phyloP scores from a whole-genome alignment of 2,113 vertebrate species.

The Pycnonotus jocosus region DNA sequence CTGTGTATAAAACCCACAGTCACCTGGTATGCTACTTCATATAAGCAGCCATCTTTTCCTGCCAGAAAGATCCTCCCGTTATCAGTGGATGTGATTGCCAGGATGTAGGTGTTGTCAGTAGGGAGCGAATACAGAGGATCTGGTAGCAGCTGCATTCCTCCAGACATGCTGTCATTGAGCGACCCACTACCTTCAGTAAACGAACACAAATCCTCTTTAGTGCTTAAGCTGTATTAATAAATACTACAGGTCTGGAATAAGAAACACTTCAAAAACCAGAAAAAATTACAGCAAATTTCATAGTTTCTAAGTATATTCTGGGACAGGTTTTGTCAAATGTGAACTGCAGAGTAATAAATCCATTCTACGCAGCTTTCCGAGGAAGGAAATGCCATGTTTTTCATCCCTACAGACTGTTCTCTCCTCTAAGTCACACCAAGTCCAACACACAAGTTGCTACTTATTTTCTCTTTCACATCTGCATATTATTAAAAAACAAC shows the following conservation, averaged over 20 bases:
- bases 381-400: not conserved
- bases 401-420: not conserved
- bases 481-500: not conserved
- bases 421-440: not conserved
- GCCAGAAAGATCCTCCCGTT: constrained; percentile 93
- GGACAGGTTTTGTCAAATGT: not conserved
- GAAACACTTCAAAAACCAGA: not conserved
- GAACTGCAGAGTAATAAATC: not conserved
- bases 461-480: not conserved
- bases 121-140: constrained; percentile 95
- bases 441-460: not conserved
- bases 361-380: not conserved
- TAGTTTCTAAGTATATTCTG: not conserved
- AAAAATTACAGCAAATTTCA: not conserved
- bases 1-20: not conserved
- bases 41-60: constrained; percentile 95
- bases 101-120: constrained; percentile 93
- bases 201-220: not conserved
- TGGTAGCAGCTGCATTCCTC: constrained; percentile 92
- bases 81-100: constrained; percentile 89
- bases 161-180: constrained; percentile 91
- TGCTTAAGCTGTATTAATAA: not conserved
- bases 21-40: constrained; percentile 93
- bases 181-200: constrained; percentile 61
- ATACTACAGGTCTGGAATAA: not conserved